Evolutionary conservation across 92 coral and sea anemone species (phyloP), one percentile per base, ranked within the genome.

Genomic region (Siderastrea radians): DNA sequence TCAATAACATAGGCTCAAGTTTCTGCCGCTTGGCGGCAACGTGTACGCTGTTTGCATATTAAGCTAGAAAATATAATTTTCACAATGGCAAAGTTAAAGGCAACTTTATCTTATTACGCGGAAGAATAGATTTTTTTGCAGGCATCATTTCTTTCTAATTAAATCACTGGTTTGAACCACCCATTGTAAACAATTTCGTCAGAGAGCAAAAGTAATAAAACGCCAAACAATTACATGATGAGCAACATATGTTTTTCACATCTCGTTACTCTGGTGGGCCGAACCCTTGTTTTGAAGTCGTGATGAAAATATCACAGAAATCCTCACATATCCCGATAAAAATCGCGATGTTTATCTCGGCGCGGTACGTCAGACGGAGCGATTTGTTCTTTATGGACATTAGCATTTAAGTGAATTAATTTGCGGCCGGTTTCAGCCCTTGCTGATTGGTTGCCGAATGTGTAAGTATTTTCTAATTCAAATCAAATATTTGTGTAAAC

Each of bases 391-490:
- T 84, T 75, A 75, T 86, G 78, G 93, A 75, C 87, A 81, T 77
- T 75, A 75, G 54, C 79, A 86, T 86, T 90, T 90, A 81, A 51
- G 76, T 88, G 81, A 90, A 90, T 90, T 86, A 86, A 89, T 86
- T 86, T 86, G 75, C 80, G 68, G 80, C 58, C 53, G 72, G 77
- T 86, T 74, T 86, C 80, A 63, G 90, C 72, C 75, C 46, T 81
- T 72, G 49, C 66, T 88, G 81, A 90, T 90, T 90, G 93, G 93
- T 84, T 90, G 72, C 43, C 66, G 77, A 59, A 13, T 78, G 79
- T 78, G 75, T 79, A 69, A 86, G 81, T 86, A 84, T 86, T 81
- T 86, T 86, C 84, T 90, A 79, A 90, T 90, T 86, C 80, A 82
- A 72, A 89, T 89, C 85, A 81, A 90, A 90, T 86, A 86, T 86